Base-by-base conservation (phyloP, 64 coral and sea anemone genomes). In the Porites australiensis region DNA sequence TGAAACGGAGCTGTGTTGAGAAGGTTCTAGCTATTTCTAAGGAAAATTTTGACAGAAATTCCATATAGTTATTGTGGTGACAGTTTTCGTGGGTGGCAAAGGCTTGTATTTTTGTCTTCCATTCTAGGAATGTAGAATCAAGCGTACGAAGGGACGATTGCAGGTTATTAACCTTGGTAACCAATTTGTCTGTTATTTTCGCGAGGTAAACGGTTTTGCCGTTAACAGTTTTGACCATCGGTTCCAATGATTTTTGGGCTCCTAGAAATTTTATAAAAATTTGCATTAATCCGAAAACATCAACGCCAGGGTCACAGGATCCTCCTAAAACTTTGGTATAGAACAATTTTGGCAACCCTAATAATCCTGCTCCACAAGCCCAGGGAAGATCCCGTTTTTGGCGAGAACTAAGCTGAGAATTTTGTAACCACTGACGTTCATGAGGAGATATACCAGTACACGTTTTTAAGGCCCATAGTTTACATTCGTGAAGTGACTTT, bases 171-270 rank as follows among this genome's bases (percentile, higher is more conserved):
- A 83, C 79, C 44, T 83, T 83, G 1, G 19, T 83, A 2, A 43
- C 58, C 23, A 61, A 13, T 23, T 43, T 45, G 11, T 83, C 79
- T 15, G 79, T 64, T 23, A 60, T 15, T 83, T 83, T 83, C 0
- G 79, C 52, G 3, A 83, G 51, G 13, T 62, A 83, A 8, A 83
- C 3, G 2, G 79, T 83, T 60, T 83, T 83, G 14, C 79, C 79
- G 27, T 83, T 64, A 4, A 83, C 58, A 0, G 46, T 64, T 2
- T 54, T 52, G 1, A 83, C 47, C 79, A 83, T 45, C 3, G 48
- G 1, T 2, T 18, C 13, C 37, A 83, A 37, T 15, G 12, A 2
- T 46, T 6, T 8, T 37, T 16, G 27, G 13, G 22, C 22, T 0
- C 16, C 48, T 6, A 64, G 10, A 14, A 65, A 12, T 4, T 63